Conservation (phyloP, 2,888 invertebrate species). For the Tachina lurida region DNA sequence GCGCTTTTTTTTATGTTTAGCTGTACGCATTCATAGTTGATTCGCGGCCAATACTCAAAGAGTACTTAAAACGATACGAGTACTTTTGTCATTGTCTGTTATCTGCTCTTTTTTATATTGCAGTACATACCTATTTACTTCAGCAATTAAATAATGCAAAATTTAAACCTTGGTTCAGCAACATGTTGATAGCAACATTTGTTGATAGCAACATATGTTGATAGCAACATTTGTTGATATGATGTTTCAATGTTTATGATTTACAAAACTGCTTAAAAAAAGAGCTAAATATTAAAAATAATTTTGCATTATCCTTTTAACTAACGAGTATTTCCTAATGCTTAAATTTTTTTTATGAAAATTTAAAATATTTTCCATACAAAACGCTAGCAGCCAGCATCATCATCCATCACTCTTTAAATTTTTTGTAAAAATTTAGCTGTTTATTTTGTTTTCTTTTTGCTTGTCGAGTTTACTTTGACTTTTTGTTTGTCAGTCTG, state of each 20-base stretch:
- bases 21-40: no score
- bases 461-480: slow-evolving; percentile 3
- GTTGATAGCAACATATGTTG: slow-evolving; percentile 7
- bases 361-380: neutral
- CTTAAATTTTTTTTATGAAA: no score
- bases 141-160: no score
- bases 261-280: neutral
- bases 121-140: no score
- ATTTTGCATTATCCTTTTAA: neutral
- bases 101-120: no score
- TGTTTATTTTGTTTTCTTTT: neutral
- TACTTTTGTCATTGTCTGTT: no score
- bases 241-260: no score
- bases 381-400: neutral
- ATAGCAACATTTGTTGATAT: neutral
- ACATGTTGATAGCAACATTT: slow-evolving; percentile 11
- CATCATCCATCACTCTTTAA: slow-evolving; percentile 4
- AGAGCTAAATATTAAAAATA: neutral
- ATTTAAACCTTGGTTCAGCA: neutral
- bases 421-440: slow-evolving; percentile 7
- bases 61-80: no score
- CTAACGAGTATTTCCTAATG: neutral
- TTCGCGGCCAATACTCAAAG: no score
- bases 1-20: no score
- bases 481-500: slow-evolving; percentile 25